Conservation (phyloP, 2,888 invertebrate species). For the Metopia argyrocephala region DNA sequence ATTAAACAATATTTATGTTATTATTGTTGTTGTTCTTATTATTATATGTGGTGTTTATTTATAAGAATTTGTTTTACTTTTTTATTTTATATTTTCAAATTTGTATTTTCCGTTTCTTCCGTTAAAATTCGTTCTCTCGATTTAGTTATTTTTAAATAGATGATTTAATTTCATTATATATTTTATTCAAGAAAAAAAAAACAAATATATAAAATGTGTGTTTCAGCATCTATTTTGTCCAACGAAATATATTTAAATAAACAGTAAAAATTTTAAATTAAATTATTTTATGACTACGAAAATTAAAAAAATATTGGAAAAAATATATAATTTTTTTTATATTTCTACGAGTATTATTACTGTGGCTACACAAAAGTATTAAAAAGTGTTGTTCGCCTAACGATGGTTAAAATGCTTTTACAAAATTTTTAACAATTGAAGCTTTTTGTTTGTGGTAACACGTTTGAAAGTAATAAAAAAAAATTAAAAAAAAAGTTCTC, state of each 20-base stretch:
- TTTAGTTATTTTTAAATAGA: slow-evolving; percentile 61
- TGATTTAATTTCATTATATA: slow-evolving; percentile 59
- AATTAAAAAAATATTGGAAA: slow-evolving; percentile 29
- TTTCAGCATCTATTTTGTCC: no score
- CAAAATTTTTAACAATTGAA: slow-evolving; percentile 51
- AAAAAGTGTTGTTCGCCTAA: slow-evolving; percentile 34
- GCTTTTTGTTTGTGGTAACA: slow-evolving; percentile 51
- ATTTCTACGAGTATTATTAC: neutral
- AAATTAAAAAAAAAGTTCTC: slow-evolving; percentile 37
- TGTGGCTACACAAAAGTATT: neutral
- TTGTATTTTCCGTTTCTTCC: slow-evolving; percentile 50
- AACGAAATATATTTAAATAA: slow-evolving; percentile 12
- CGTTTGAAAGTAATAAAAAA: slow-evolving; percentile 42
- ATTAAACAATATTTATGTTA: slow-evolving; percentile 1
- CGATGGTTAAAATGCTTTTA: slow-evolving; percentile 55
- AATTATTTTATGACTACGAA: slow-evolving; percentile 6
- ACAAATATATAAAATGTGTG: neutral
- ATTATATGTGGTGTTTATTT: slow-evolving; percentile 25
- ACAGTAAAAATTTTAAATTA: neutral
- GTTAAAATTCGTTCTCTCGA: slow-evolving; percentile 44
- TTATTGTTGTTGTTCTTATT: slow-evolving; percentile 5
- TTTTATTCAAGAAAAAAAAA: slow-evolving; percentile 26
- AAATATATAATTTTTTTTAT: neutral
- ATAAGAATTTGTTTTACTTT: slow-evolving; percentile 18
- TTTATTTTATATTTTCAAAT: slow-evolving; percentile 29